A percentile compares a stretch with the other conserved stretches of the same genome.
These are phyloP conservation scores for Cerastis rubricosa DNA, from an alignment of 2,888 invertebrate genomes.

Conservation along the genomic window DNA sequence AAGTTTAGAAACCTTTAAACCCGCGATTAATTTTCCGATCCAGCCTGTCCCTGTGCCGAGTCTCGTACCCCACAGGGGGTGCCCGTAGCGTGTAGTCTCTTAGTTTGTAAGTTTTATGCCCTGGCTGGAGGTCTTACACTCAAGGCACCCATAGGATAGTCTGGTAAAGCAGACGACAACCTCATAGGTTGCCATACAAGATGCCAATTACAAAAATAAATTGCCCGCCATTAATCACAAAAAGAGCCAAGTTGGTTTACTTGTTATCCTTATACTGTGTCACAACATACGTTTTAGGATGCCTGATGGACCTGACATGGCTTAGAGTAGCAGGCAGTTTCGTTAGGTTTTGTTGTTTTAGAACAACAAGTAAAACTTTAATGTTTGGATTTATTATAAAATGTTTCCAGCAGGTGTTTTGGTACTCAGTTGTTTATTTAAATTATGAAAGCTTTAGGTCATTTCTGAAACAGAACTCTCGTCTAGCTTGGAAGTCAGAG, in stretches of 20 bases:
- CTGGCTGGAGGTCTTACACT: no score
- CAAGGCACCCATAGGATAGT: no score
- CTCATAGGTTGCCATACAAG: no score
- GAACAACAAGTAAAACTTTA: slow-evolving; percentile 25
- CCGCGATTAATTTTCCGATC: no score
- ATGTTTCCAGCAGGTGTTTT: background rate
- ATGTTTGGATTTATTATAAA: background rate
- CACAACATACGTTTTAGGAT: slow-evolving; percentile 15
- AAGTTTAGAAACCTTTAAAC: no score
- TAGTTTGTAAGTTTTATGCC: no score
- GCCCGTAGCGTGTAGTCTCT: no score
- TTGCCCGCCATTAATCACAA: background rate
- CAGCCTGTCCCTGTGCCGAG: no score
- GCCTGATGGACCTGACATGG: slow-evolving; percentile 3
- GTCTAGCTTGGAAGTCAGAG: background rate
- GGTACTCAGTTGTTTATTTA: background rate
- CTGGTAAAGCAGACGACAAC: no score
- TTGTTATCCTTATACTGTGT: background rate
- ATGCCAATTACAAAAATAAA: no score
- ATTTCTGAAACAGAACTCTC: background rate
- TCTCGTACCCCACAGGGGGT: no score
- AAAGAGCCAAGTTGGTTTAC: background rate
- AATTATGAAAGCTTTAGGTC: background rate
- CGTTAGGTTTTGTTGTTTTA: slow-evolving; percentile 4
- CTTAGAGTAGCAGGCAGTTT: background rate